Evolutionary conservation across 2,888 invertebrate species (phyloP).

Genomic region (Phengaris arion): DNA sequence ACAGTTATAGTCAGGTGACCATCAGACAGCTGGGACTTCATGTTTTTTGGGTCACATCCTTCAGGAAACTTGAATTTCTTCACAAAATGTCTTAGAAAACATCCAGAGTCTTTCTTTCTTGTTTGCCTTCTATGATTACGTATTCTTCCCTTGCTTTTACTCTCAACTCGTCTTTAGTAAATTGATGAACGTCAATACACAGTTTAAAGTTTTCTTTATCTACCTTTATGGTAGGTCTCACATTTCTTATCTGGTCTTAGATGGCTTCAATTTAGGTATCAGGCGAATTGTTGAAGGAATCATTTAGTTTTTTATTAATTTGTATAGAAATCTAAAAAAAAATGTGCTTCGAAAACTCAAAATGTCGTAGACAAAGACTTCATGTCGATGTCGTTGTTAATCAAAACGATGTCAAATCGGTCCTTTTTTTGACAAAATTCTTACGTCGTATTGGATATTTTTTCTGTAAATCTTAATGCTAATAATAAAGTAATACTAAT

Average conservation of each 20-base stretch:
- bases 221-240: constrained; percentile 55
- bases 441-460: too few relatives aligned
- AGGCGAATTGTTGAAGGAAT: constrained; percentile 39
- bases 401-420: too few relatives aligned
- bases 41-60: constrained; percentile 53
- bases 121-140: constrained; percentile 64
- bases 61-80: constrained; percentile 62
- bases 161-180: constrained; percentile 57
- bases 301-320: neutral
- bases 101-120: constrained; percentile 58
- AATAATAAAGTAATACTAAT: too few relatives aligned
- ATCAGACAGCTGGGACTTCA: constrained; percentile 53
- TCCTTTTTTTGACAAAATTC: too few relatives aligned
- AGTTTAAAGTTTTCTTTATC: constrained; percentile 60
- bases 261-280: constrained; percentile 41
- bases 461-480: too few relatives aligned
- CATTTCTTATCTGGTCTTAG: constrained; percentile 45
- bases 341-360: too few relatives aligned
- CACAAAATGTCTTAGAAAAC: constrained; percentile 53
- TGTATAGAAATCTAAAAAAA: neutral
- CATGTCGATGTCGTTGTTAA: too few relatives aligned
- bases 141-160: constrained; percentile 62
- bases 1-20: constrained; percentile 61
- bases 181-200: constrained; percentile 56
- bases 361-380: too few relatives aligned